Evolutionary conservation across 37 sponge, comb jelly and placozoan genomes (phyloP).

Genomic region (Halisarca cf. caerulea): DNA sequence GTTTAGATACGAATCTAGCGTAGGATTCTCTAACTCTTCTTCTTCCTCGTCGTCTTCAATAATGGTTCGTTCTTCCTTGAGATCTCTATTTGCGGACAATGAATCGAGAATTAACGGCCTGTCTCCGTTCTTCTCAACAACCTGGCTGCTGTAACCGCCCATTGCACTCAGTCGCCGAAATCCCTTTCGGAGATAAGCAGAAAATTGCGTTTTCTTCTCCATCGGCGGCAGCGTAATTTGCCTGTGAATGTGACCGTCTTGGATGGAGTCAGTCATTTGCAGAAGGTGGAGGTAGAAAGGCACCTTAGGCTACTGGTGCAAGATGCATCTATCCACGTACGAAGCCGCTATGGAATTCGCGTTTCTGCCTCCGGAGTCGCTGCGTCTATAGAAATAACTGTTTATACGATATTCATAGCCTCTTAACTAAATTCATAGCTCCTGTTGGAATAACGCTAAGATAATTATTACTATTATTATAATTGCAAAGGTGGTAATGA

Average conservation of each 20-base stretch:
- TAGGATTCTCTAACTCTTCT: neutral
- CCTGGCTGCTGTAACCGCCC: too few species aligned
- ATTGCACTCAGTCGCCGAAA: neutral
- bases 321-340: neutral
- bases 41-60: neutral
- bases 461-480: too few species aligned
- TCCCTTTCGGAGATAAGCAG: neutral
- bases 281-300: neutral
- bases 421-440: too few species aligned
- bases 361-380: too few species aligned
- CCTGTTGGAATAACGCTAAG: too few species aligned
- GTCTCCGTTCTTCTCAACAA: too few species aligned
- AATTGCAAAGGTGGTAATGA: too few species aligned
- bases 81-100: too few species aligned
- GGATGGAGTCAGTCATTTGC: neutral
- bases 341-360: neutral
- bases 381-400: too few species aligned
- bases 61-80: too few species aligned
- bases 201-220: neutral
- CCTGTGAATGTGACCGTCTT: neutral
- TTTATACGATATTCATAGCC: too few species aligned
- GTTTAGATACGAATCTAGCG: conserved; percentile 36
- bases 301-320: neutral
- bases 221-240: neutral
- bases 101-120: too few species aligned